These are phyloP conservation scores for Gymnorhina tibicen DNA, from an alignment of 2,113 vertebrate species.

Conservation along the genomic window DNA sequence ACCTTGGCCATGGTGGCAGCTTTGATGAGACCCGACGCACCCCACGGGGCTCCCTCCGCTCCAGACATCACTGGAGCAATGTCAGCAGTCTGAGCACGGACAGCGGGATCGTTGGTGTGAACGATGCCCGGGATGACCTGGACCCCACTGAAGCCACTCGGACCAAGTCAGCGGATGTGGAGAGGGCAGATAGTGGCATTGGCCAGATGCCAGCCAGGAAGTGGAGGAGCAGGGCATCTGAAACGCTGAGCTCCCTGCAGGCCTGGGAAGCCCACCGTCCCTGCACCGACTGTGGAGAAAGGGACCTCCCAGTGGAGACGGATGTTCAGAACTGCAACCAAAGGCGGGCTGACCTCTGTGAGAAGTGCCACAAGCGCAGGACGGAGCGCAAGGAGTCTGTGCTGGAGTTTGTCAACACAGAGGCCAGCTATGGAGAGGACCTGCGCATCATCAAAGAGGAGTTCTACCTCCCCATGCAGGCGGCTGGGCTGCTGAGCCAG, in stretches of 20 bases:
- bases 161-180: conserved; percentile 75
- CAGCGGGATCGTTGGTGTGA: conserved; percentile 86
- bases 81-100: conserved; percentile 88
- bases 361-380: conserved; percentile 83
- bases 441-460: conserved; percentile 88
- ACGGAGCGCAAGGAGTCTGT: conserved; percentile 88
- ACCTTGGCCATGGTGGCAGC: conserved; percentile 73
- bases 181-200: conserved; percentile 85
- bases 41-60: conserved; percentile 24
- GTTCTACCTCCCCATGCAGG: conserved; percentile 89
- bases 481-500: conserved; percentile 79
- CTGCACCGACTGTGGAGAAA: conserved; percentile 85
- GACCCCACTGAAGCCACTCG: conserved; percentile 70
- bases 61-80: conserved; percentile 87
- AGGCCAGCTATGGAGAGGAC: conserved; percentile 87
- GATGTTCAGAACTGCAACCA: conserved; percentile 65
- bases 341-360: conserved; percentile 79
- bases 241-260: conserved; percentile 66
- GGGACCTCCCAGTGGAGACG: conserved; percentile 64
- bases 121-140: conserved; percentile 70
- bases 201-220: conserved; percentile 78
- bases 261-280: conserved; percentile 82
- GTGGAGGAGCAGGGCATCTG: conserved; percentile 80
- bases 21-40: conserved; percentile 53
- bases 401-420: conserved; percentile 89